Conservation (phyloP, 2,888 invertebrate genomes). For the Lasioglossum villosulum region DNA sequence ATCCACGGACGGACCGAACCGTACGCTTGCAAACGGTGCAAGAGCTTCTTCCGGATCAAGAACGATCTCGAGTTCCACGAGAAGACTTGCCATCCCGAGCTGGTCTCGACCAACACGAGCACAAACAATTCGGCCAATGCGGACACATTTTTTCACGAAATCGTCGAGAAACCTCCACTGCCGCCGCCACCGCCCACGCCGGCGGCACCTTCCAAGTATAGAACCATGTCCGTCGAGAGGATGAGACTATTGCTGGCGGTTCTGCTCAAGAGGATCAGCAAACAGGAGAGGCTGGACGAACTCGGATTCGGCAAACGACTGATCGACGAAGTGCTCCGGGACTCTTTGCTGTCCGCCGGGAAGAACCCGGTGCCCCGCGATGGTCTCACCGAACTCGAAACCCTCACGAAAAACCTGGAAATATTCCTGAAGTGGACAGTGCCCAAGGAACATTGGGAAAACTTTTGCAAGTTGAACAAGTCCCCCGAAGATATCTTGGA, state of each 20-base stretch:
- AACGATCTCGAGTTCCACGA: slow-evolving; percentile 89
- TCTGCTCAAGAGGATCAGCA: slow-evolving; percentile 92
- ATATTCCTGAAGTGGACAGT: slow-evolving; percentile 93
- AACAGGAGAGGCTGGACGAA: slow-evolving; percentile 91
- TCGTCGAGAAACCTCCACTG: slow-evolving; percentile 62
- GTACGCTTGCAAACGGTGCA: slow-evolving; percentile 91
- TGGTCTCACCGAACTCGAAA: slow-evolving; percentile 87
- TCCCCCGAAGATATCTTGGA: slow-evolving; percentile 92
- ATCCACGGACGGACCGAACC: slow-evolving; percentile 92
- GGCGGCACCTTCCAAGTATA: slow-evolving; percentile 80
- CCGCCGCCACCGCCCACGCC: slow-evolving; percentile 65
- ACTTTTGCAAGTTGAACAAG: slow-evolving; percentile 90
- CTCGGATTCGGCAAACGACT: slow-evolving; percentile 91
- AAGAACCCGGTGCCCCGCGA: slow-evolving; percentile 87
- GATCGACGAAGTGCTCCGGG: slow-evolving; percentile 92
- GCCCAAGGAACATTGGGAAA: slow-evolving; percentile 91
- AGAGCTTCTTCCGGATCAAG: slow-evolving; percentile 91
- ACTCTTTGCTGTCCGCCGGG: slow-evolving; percentile 91
- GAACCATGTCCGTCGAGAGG: slow-evolving; percentile 89
- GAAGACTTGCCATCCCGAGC: slow-evolving; percentile 78
- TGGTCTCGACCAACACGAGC: slow-evolving; percentile 16
- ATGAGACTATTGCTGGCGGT: slow-evolving; percentile 93
- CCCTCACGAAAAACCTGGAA: slow-evolving; percentile 91
- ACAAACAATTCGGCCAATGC: not conserved
- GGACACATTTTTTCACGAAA: slow-evolving; percentile 32